phyloP scores from a whole-genome alignment of 2,888 invertebrate species.

The Amphimallon solstitiale region DNA sequence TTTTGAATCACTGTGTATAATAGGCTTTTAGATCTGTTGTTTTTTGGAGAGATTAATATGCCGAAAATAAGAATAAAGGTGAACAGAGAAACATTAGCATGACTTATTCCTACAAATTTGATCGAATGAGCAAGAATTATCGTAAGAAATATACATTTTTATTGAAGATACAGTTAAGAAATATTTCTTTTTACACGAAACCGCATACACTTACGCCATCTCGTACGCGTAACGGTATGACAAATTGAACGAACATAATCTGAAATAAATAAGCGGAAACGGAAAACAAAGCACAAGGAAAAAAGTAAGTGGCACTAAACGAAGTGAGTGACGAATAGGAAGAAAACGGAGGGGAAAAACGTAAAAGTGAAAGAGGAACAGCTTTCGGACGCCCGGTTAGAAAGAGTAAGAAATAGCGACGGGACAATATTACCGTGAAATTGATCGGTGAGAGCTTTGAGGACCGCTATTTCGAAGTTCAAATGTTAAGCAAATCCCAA shows the following conservation, averaged over 20 bases:
- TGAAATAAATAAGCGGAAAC: conserved; percentile 64
- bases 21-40: no score
- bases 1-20: no score
- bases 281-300: conserved; percentile 52
- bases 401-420: conserved; percentile 46
- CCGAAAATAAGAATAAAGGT: no score
- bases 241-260: conserved; percentile 64
- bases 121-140: no score
- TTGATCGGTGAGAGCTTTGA: conserved; percentile 57
- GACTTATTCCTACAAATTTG: no score
- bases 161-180: no score
- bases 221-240: conserved; percentile 60
- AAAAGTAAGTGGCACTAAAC: conserved; percentile 21
- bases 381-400: not conserved
- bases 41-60: no score
- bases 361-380: conserved; percentile 24
- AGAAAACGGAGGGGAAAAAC: conserved; percentile 42
- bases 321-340: conserved; percentile 30
- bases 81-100: no score
- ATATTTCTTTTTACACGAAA: no score
- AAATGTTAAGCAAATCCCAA: conserved; percentile 60
- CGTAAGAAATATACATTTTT: no score
- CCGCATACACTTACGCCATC: no score
- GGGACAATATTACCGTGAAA: conserved; percentile 64
- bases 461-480: conserved; percentile 56